Evolutionary conservation across 2,888 invertebrate genomes (phyloP).

Genomic region (Ectobius pallidus): DNA sequence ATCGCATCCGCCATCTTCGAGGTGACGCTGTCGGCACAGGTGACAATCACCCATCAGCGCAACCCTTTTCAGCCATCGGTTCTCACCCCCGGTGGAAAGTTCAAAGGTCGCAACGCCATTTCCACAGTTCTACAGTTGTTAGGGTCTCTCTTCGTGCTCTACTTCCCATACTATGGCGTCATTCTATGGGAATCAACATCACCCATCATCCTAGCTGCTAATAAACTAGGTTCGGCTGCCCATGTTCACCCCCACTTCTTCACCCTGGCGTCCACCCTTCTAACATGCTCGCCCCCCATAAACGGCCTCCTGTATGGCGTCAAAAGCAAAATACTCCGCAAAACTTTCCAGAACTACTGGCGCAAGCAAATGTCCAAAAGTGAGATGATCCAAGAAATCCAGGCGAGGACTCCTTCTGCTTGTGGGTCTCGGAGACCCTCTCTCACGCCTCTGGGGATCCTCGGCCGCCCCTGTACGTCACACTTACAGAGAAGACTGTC

Average conservation of each 20-base stretch:
- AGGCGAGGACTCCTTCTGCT: constrained; percentile 78
- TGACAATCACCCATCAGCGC: constrained; percentile 80
- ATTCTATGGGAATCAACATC: constrained; percentile 68
- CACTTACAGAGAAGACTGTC: constrained; percentile 61
- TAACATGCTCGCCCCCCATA: constrained; percentile 73
- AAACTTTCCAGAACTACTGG: constrained; percentile 78
- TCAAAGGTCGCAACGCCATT: constrained; percentile 63
- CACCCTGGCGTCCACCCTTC: constrained; percentile 66
- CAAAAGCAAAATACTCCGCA: constrained; percentile 71
- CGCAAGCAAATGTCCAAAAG: constrained; percentile 78
- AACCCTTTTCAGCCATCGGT: constrained; percentile 69
- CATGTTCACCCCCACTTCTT: constrained; percentile 60
- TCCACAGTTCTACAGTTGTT: constrained; percentile 75
- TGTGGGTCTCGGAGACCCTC: constrained; percentile 78
- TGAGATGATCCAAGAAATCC: constrained; percentile 80
- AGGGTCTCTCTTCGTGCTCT: constrained; percentile 72
- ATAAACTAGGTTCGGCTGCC: constrained; percentile 44
- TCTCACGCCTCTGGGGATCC: constrained; percentile 63
- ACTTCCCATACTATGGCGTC: constrained; percentile 75
- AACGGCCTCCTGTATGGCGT: constrained; percentile 81
- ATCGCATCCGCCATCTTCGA: constrained; percentile 86
- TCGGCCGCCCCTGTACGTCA: constrained; percentile 46
- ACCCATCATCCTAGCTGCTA: constrained; percentile 38
- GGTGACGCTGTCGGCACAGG: constrained; percentile 82
- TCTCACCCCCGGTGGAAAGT: constrained; percentile 50